Base-by-base conservation (phyloP, 2,797 vertebrate species). In the Huso huso region DNA sequence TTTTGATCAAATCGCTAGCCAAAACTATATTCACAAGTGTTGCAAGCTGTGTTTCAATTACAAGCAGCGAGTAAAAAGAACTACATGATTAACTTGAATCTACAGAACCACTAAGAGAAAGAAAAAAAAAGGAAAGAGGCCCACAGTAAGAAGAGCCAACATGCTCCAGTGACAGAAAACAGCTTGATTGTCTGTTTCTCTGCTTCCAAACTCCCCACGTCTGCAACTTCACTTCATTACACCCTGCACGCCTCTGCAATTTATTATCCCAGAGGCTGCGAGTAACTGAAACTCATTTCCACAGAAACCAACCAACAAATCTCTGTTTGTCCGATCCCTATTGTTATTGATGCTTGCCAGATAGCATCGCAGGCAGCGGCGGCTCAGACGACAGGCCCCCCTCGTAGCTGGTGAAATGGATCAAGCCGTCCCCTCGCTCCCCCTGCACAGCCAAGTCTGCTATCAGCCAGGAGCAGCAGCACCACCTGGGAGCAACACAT, bases 11-110 rank as follows among this genome's bases (percentile, higher is more conserved):
- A 37, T 37, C 23, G 23, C 23, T 37, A 37, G 23, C 23, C 23
- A 52, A 48, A 72, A 70, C 11, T 57, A 62, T 71, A 69, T 49
- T 62, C 15, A 64, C 52, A 66, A 64, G 61, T 66, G 49, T 37
- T 49, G 60, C 10, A 60, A 48, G 15, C 13, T 64, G 10, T 51
- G n/a, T 55, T 37, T 37, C 23, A 37, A 2, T 37, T 37, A 37
- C 4, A 37, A 37, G 4, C 23, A 37, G 23, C 23, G 0, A 37
- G 23, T 37, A 37, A 37, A 37, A 37, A 37, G 23, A 2, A 37
- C 4, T 3, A 37, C 23, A 37, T 23, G 65, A 66, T 10, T 8
- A 48, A 49, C 65, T 18, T 10, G 18, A 61, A 61, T 61, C 12
- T 15, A 37, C 6, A n/a, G 10, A 59, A 61, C 23, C 23, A 37